These are phyloP conservation scores for Glyphotaelius pellucidus DNA, from an alignment of 2,888 invertebrate genomes.

Conservation along the genomic window DNA sequence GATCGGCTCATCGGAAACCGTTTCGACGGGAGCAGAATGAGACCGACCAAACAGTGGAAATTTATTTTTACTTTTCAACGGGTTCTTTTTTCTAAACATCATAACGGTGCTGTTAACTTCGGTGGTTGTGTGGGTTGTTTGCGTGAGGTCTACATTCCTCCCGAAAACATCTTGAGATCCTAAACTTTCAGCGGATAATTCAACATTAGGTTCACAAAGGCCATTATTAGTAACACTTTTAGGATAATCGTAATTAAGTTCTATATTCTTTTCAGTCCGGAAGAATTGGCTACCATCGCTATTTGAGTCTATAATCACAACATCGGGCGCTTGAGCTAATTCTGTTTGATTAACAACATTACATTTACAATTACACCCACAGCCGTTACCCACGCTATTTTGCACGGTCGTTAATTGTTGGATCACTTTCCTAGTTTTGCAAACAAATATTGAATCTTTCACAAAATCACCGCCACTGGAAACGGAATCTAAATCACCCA, in stretches of 20 bases:
- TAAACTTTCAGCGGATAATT: neutral
- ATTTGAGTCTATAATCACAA: conserved; percentile 43
- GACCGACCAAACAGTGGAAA: conserved; percentile 76
- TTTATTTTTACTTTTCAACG: conserved; percentile 72
- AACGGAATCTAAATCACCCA: conserved; percentile 82
- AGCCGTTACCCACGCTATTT: conserved; percentile 44
- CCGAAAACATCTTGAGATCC: conserved; percentile 23
- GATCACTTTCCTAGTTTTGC: conserved; percentile 74
- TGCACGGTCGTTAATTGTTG: conserved; percentile 68
- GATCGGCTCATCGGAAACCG: conserved; percentile 74
- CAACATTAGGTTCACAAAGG: neutral
- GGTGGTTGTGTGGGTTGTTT: conserved; percentile 72
- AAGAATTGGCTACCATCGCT: conserved; percentile 67
- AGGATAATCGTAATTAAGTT: conserved; percentile 76
- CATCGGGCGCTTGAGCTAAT: conserved; percentile 41
- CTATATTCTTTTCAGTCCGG: conserved; percentile 77
- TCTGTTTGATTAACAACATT: conserved; percentile 31
- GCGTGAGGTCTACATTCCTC: conserved; percentile 67
- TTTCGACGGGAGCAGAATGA: conserved; percentile 76
- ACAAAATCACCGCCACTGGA: conserved; percentile 69
- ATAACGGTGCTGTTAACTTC: conserved; percentile 77
- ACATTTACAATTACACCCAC: conserved; percentile 58
- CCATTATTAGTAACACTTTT: conserved; percentile 70
- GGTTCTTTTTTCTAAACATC: conserved; percentile 75
- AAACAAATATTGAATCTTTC: conserved; percentile 75